phyloP scores from a whole-genome alignment of 92 coral and sea anemone species.

The Anthopleura xanthogrammica region DNA sequence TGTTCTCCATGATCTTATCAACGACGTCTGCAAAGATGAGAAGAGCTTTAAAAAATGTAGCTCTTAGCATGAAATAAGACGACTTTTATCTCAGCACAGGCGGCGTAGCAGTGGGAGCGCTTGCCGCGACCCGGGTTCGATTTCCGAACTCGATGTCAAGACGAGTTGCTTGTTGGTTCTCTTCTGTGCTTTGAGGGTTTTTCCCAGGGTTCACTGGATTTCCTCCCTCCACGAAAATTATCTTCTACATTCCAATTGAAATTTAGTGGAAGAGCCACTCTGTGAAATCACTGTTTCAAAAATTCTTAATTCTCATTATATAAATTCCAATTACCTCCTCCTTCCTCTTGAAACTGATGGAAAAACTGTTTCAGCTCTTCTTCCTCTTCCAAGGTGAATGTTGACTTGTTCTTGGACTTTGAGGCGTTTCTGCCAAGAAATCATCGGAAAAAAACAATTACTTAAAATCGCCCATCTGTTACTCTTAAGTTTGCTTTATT shows the following conservation, averaged over 20 bases:
- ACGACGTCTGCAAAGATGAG: conserved; percentile 65
- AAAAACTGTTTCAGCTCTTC: conserved; percentile 74
- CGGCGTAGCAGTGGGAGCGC: too few species aligned
- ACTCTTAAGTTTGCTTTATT: not conserved
- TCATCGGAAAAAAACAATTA: not conserved
- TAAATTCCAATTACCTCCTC: conserved; percentile 15
- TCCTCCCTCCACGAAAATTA: too few species aligned
- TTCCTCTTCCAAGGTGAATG: conserved; percentile 91
- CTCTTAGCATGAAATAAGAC: not conserved
- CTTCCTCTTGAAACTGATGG: conserved; percentile 71
- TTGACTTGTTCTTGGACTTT: conserved; percentile 58
- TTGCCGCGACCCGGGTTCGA: too few species aligned
- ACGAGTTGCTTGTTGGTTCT: too few species aligned
- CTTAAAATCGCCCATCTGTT: not conserved
- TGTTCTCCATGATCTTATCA: conserved; percentile 76
- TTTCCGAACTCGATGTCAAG: too few species aligned
- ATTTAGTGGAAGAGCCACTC: too few species aligned
- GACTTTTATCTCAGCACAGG: too few species aligned
- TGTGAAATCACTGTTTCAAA: too few species aligned
- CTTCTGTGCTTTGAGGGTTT: too few species aligned
- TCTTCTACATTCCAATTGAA: too few species aligned
- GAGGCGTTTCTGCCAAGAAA: conserved; percentile 38
- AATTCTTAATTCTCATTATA: not conserved
- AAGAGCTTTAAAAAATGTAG: not conserved
- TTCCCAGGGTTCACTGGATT: too few species aligned